These are phyloP conservation scores for Zosterops japonicus DNA, from an alignment of 2,113 vertebrate genomes.

Conservation along the genomic window DNA sequence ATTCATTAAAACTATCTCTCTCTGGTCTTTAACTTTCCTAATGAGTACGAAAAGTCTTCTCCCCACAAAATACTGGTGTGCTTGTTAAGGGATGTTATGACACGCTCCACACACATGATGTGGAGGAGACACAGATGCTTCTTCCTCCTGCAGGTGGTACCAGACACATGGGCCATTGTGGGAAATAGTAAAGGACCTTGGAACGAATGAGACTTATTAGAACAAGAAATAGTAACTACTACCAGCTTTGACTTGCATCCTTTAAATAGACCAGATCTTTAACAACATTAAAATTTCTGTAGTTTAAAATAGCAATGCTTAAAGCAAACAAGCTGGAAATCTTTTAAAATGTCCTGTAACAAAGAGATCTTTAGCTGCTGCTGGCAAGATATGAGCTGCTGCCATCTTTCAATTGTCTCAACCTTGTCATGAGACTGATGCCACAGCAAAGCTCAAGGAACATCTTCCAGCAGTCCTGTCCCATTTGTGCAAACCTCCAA, in stretches of 20 bases:
- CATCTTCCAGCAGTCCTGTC: neutral
- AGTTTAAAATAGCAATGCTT: neutral
- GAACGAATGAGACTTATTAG: neutral
- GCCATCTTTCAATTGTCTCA: too few species aligned
- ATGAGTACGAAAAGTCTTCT: neutral
- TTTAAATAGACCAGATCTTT: neutral
- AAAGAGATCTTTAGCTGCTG: neutral
- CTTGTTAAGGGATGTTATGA: neutral
- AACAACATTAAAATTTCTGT: neutral
- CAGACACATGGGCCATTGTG: neutral
- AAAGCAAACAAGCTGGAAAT: neutral
- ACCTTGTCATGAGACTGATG: neutral
- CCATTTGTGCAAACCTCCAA: neutral
- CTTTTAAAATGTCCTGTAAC: neutral
- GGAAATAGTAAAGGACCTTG: neutral
- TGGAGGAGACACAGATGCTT: rapidly evolving
- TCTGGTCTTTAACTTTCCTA: neutral
- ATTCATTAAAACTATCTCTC: neutral
- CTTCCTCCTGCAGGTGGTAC: rapidly evolving
- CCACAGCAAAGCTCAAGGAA: neutral
- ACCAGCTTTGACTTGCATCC: neutral
- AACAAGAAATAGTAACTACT: neutral
- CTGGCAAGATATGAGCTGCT: neutral
- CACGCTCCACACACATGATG: rapidly evolving
- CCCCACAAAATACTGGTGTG: neutral